Conservation (phyloP, 2,113 vertebrate species). For the Pelvicachromis taeniatus region DNA sequence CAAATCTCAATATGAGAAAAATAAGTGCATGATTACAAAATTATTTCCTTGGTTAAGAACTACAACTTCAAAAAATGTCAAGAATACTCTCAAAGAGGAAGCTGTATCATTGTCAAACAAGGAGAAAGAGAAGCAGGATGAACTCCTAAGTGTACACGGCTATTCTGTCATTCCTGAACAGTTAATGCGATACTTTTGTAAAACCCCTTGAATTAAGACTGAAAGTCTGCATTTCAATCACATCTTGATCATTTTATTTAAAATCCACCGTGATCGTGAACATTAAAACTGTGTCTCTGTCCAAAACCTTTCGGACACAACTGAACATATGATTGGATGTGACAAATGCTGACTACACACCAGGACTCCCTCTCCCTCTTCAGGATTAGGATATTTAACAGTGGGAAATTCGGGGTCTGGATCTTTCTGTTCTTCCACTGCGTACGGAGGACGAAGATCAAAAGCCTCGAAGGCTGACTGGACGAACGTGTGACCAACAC, state of each 20-base stretch:
- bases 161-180: not conserved
- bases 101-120: not conserved
- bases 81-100: not conserved
- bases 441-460: conserved; percentile 84
- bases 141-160: not conserved
- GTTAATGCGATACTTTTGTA: not conserved
- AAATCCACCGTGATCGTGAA: not conserved
- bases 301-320: not conserved
- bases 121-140: not conserved
- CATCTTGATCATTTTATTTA: not conserved
- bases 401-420: conserved; percentile 95
- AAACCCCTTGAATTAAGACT: not conserved
- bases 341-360: conserved; percentile 60
- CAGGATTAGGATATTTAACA: conserved; percentile 94
- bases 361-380: conserved; percentile 95
- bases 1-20: not conserved
- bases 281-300: not conserved
- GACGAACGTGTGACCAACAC: conserved; percentile 90
- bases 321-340: not conserved
- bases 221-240: not conserved
- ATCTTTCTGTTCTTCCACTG: conserved; percentile 91
- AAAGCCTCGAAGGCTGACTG: conserved; percentile 89
- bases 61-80: not conserved
- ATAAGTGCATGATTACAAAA: not conserved
- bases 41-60: not conserved